Evolutionary conservation across 2,113 vertebrate genomes (phyloP).

Genomic region (Sinocyclocheilus anophthalmus): DNA sequence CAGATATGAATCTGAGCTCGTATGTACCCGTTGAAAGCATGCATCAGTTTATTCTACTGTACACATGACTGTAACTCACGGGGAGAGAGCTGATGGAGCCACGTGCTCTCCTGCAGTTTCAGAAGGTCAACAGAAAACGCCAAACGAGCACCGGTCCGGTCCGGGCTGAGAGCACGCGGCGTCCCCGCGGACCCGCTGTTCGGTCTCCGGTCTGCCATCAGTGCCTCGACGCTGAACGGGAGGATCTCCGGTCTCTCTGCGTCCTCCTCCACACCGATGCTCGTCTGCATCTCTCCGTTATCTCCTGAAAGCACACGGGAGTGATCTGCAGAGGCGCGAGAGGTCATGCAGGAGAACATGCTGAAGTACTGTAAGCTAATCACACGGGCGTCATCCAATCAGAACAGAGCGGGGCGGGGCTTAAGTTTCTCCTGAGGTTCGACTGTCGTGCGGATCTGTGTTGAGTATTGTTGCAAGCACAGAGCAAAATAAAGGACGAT

Average conservation of each 20-base stretch:
- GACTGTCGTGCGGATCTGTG: not conserved
- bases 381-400: slow-evolving; percentile 74
- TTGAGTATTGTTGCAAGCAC: not conserved
- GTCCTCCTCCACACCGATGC: slow-evolving; percentile 78
- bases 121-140: slow-evolving; percentile 85
- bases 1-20: not conserved
- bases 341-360: slow-evolving; percentile 82
- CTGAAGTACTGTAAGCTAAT: slow-evolving; percentile 19
- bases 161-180: too few relatives aligned
- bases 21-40: not conserved
- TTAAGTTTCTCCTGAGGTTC: slow-evolving; percentile 9
- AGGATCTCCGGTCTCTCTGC: slow-evolving; percentile 83
- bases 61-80: slow-evolving; percentile 77
- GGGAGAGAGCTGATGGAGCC: slow-evolving; percentile 77
- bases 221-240: slow-evolving; percentile 94
- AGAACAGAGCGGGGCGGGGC: slow-evolving; percentile 72
- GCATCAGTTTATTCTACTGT: not conserved
- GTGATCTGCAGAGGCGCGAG: slow-evolving; percentile 51
- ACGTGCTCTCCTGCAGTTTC: slow-evolving; percentile 65
- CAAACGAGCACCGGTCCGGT: slow-evolving; percentile 79
- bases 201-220: slow-evolving; percentile 81
- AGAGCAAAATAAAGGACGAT: too few relatives aligned
- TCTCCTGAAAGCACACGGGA: slow-evolving; percentile 68
- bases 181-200: slow-evolving; percentile 65
- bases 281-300: slow-evolving; percentile 77